A percentile compares a stretch with the other conserved stretches of the same genome.
These are phyloP conservation scores for Leucoptera coffeella DNA, from an alignment of 2,888 invertebrate species.

Conservation along the genomic window DNA sequence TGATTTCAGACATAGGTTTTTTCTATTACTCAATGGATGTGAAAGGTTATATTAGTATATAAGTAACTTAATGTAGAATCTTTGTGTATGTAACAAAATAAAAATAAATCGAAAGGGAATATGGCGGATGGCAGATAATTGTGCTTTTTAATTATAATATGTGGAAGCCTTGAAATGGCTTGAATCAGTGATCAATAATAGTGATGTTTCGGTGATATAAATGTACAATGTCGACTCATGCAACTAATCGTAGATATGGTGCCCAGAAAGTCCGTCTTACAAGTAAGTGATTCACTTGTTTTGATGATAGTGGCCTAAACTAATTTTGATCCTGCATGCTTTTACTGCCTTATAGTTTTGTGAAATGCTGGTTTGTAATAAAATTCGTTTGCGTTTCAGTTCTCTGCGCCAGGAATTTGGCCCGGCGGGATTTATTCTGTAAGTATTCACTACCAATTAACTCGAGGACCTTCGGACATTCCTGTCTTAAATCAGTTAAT, in stretches of 20 bases:
- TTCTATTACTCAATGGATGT: no score
- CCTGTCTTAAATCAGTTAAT: no score
- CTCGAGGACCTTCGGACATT: no score
- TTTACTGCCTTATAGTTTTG: background rate
- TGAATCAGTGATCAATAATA: constrained; percentile 23
- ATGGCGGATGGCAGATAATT: constrained; percentile 28
- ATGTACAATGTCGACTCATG: constrained; percentile 56
- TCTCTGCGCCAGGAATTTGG: constrained; percentile 92
- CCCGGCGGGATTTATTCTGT: constrained; percentile 94
- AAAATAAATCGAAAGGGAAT: constrained; percentile 13
- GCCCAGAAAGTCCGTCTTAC: constrained; percentile 92
- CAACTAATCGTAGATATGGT: constrained; percentile 74
- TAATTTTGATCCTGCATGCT: background rate
- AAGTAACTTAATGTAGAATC: no score
- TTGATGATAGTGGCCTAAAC: constrained; percentile 35
- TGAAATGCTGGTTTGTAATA: no score
- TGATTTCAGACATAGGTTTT: no score
- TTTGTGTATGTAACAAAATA: background rate
- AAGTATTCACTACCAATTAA: no score
- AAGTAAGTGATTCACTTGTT: constrained; percentile 56
- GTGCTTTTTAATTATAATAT: no score
- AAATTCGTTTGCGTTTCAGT: constrained; percentile 61
- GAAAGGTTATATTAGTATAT: no score
- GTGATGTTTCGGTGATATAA: constrained; percentile 13
- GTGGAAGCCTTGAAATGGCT: constrained; percentile 15